These are phyloP conservation scores for Hypolimnas misippus DNA, from an alignment of 2,888 invertebrate genomes.

Conservation along the genomic window DNA sequence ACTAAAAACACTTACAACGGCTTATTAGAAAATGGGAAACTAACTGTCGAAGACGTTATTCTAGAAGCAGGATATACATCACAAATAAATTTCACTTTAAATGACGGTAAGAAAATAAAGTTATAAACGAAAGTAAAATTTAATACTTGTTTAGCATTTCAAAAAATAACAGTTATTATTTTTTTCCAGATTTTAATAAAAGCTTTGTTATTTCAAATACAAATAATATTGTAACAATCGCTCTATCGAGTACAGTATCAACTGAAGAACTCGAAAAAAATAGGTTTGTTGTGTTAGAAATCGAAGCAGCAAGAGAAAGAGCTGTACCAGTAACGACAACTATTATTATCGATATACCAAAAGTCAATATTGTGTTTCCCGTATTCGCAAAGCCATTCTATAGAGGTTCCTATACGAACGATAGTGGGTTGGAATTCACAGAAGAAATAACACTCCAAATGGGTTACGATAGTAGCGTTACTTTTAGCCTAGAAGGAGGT, in stretches of 20 bases:
- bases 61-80: conserved; percentile 55
- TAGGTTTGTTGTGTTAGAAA: conserved; percentile 58
- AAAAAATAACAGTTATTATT: neutral
- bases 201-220: conserved; percentile 49
- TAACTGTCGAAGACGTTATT: conserved; percentile 53
- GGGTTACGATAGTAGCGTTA: conserved; percentile 57
- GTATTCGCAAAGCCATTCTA: conserved; percentile 57
- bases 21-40: conserved; percentile 47
- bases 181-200: conserved; percentile 53
- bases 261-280: conserved; percentile 48
- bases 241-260: conserved; percentile 45
- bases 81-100: conserved; percentile 53
- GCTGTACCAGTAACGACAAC: conserved; percentile 56
- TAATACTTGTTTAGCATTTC: conserved; percentile 13
- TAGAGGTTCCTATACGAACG: conserved; percentile 51
- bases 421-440: conserved; percentile 48
- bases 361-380: conserved; percentile 47
- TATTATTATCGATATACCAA: conserved; percentile 54
- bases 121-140: neutral
- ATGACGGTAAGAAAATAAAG: conserved; percentile 55
- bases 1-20: conserved; percentile 59
- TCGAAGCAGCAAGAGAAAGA: conserved; percentile 58
- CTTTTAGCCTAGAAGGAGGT: conserved; percentile 46
- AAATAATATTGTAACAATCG: conserved; percentile 50
- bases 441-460: conserved; percentile 50